A percentile compares a stretch with the other conserved stretches of the same genome.
These are phyloP conservation scores for Rallus limicola DNA, from an alignment of 2,113 vertebrate species.

Conservation along the genomic window DNA sequence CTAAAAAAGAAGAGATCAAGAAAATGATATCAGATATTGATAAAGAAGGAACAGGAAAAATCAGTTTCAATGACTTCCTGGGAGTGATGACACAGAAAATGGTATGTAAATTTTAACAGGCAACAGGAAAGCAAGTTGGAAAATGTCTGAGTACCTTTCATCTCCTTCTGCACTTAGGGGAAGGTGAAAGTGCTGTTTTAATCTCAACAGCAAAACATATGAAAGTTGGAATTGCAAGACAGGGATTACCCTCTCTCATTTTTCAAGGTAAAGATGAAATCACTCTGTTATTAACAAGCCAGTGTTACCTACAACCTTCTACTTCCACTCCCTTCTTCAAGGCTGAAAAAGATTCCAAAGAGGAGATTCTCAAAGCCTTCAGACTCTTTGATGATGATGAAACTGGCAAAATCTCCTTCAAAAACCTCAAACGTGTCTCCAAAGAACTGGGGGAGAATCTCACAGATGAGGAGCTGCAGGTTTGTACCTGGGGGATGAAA, in stretches of 20 bases:
- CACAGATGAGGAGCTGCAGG: slow-evolving; percentile 94
- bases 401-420: slow-evolving; percentile 94
- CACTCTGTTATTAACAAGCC: rapidly evolving
- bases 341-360: slow-evolving; percentile 95
- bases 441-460: slow-evolving; percentile 92
- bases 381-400: slow-evolving; percentile 92
- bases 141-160: not conserved
- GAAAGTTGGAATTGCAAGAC: not conserved
- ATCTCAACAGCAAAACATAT: not conserved
- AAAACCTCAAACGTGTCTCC: slow-evolving; percentile 92
- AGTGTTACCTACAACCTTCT: not conserved
- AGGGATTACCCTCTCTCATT: not conserved
- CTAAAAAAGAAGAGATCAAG: slow-evolving; percentile 94
- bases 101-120: slow-evolving; percentile 63
- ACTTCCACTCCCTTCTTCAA: not conserved
- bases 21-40: slow-evolving; percentile 90
- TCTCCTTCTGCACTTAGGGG: not conserved
- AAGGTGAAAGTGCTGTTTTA: not conserved
- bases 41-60: slow-evolving; percentile 89
- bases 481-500: slow-evolving; percentile 3
- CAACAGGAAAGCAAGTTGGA: not conserved
- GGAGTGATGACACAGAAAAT: slow-evolving; percentile 93
- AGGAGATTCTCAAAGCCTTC: slow-evolving; percentile 96
- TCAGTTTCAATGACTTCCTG: slow-evolving; percentile 88
- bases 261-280: not conserved